These are phyloP conservation scores for Brachionus asplanchnoidis DNA, from an alignment of 1,140 invertebrate species.

Conservation along the genomic window DNA sequence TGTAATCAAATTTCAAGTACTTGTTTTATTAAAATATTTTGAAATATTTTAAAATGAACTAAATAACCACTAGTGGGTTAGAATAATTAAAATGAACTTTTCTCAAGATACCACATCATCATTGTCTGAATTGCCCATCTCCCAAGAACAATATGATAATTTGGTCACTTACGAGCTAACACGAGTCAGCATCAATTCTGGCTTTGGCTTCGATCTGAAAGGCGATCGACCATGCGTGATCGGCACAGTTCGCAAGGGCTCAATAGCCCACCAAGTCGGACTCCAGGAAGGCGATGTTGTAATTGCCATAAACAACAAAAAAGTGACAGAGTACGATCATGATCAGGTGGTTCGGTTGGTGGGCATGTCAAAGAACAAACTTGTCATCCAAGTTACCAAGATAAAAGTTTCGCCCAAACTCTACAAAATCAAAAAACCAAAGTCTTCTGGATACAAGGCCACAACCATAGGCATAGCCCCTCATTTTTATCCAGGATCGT, in stretches of 20 bases:
- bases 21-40: background rate
- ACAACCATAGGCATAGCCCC: constrained; percentile 8
- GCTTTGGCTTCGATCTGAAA: constrained; percentile 38
- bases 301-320: constrained; percentile 32
- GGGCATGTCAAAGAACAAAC: background rate
- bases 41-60: background rate
- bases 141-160: background rate
- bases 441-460: background rate
- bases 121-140: background rate
- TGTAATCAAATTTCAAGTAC: background rate
- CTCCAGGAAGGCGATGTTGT: constrained; percentile 3
- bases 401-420: background rate
- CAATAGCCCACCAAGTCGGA: constrained; percentile 20
- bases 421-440: background rate
- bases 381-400: constrained; percentile 20
- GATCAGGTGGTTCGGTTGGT: constrained; percentile 37
- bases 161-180: constrained; percentile 1
- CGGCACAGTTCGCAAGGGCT: constrained; percentile 24
- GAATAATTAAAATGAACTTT: constrained; percentile 25
- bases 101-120: constrained; percentile 21
- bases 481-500: background rate
- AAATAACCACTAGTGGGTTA: background rate
- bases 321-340: constrained; percentile 37
- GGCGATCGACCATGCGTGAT: constrained; percentile 36
- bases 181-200: background rate